These are phyloP conservation scores for Lepidurus arcticus DNA, from an alignment of 1,140 invertebrate genomes.

Conservation along the genomic window DNA sequence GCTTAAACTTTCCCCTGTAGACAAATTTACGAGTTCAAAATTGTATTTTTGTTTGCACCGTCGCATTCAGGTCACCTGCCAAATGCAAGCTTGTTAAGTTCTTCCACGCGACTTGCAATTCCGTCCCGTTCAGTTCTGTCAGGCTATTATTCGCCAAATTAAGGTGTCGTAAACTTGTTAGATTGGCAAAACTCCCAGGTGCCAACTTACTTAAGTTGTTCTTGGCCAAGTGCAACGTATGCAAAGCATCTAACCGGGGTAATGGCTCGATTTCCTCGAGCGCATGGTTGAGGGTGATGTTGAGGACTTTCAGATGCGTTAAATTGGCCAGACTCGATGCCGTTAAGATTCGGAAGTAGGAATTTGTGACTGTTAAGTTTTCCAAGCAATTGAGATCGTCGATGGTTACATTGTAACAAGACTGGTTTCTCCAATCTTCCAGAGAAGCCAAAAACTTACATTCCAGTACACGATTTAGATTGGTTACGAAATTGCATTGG, in stretches of 20 bases:
- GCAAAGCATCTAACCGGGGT: neutral
- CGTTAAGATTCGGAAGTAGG: neutral
- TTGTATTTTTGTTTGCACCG: neutral
- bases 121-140: neutral
- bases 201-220: neutral
- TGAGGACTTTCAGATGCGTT: neutral
- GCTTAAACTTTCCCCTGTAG: neutral
- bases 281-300: neutral
- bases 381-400: neutral
- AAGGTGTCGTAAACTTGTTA: too few species aligned
- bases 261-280: neutral
- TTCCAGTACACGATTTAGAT: neutral
- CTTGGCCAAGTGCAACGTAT: neutral
- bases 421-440: neutral
- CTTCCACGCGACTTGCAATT: neutral
- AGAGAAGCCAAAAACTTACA: neutral
- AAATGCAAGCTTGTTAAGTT: neutral
- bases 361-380: neutral
- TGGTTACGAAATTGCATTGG: neutral
- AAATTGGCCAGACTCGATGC: neutral
- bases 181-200: too few species aligned
- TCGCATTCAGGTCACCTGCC: neutral
- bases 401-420: neutral
- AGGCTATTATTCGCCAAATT: neutral
- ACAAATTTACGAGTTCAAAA: neutral